Conservation (phyloP, 2,113 vertebrate genomes). For the Fulica atra region DNA sequence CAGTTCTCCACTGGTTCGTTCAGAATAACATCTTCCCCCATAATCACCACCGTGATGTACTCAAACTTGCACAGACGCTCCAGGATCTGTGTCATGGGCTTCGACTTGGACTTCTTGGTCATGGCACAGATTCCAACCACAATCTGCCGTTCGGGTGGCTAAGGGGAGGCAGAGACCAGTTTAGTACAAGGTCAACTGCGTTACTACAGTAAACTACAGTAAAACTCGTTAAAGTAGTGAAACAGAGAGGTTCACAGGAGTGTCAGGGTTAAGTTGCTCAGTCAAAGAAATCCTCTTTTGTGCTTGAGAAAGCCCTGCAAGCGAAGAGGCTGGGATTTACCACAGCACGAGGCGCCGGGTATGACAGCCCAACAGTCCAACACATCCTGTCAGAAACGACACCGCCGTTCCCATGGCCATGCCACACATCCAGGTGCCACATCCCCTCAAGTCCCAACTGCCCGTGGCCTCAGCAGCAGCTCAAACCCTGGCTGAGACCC, state of each 20-base stretch:
- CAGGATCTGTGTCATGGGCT: constrained; percentile 99
- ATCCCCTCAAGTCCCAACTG: not conserved
- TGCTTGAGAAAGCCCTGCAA: not conserved
- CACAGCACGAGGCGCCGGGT: not conserved
- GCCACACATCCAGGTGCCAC: not conserved
- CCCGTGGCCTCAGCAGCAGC: not conserved
- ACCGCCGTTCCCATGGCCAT: fast-evolving
- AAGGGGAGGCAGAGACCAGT: not conserved
- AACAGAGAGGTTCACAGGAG: not conserved
- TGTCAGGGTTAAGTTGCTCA: not conserved
- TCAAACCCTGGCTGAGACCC: not conserved
- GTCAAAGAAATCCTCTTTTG: not conserved
- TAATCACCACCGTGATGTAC: constrained; percentile 96
- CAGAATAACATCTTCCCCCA: constrained; percentile 95
- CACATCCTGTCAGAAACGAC: not conserved
- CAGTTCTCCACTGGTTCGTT: constrained; percentile 95
- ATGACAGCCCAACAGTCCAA: fast-evolving
- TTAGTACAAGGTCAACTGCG: not conserved
- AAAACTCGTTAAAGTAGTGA: not conserved
- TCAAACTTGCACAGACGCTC: constrained; percentile 97
- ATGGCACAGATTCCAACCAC: constrained; percentile 98
- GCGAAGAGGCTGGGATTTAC: not conserved
- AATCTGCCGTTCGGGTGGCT: constrained; percentile 95
- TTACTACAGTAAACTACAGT: not conserved
- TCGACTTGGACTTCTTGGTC: constrained; percentile 99